Conservation (phyloP, 2,113 vertebrate species). For the Sebastes fasciatus region DNA sequence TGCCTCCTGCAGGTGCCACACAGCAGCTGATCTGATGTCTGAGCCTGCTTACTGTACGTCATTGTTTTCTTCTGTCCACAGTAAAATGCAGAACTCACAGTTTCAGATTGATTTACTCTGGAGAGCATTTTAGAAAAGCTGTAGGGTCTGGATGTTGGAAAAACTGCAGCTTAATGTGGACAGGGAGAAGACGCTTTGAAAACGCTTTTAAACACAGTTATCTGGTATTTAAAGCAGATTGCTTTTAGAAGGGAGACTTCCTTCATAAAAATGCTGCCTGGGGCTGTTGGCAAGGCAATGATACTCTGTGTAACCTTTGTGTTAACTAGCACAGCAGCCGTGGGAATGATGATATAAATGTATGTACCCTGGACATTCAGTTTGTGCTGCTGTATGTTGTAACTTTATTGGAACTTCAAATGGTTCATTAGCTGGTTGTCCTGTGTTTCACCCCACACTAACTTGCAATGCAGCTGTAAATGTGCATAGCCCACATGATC, state of each 20-base stretch:
- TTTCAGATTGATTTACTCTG: background rate
- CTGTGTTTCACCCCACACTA: slow-evolving; percentile 59
- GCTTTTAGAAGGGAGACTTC: slow-evolving; percentile 33
- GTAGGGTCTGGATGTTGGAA: background rate
- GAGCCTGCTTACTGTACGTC: background rate
- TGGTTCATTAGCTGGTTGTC: slow-evolving; percentile 70
- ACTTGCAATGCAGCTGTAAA: slow-evolving; percentile 44
- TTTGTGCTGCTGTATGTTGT: slow-evolving; percentile 53
- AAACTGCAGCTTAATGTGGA: background rate
- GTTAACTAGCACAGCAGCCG: slow-evolving; percentile 65
- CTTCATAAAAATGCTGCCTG: slow-evolving; percentile 54
- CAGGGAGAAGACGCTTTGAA: background rate
- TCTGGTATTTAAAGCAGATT: slow-evolving; percentile 41
- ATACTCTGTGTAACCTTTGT: slow-evolving; percentile 67
- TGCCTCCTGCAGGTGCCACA: background rate
- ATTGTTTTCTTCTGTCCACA: background rate
- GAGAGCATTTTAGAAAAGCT: background rate
- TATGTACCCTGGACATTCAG: slow-evolving; percentile 58
- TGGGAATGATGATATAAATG: slow-evolving; percentile 65
- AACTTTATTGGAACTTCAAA: slow-evolving; percentile 63
- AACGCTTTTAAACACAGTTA: slow-evolving; percentile 9
- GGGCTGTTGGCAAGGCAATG: slow-evolving; percentile 50
- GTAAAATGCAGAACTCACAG: background rate
- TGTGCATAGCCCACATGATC: slow-evolving; percentile 44
- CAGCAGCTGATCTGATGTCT: background rate